Conservation (phyloP, 2,888 invertebrate genomes). For the Leptinotarsa juncta region DNA sequence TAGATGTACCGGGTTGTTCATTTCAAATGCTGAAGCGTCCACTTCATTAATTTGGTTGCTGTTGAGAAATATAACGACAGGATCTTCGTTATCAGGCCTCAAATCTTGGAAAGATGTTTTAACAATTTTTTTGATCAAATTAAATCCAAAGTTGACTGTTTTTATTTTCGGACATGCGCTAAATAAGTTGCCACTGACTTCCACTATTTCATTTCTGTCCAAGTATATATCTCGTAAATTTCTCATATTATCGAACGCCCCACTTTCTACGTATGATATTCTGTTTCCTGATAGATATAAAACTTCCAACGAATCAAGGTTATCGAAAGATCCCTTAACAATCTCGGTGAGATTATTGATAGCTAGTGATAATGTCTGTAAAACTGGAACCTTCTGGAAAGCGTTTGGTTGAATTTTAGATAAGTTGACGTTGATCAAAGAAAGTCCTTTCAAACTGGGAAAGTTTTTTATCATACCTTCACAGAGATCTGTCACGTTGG, state of each 20-base stretch:
- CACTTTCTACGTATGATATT: constrained; percentile 49
- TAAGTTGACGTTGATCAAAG: constrained; percentile 52
- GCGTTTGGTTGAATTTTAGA: constrained; percentile 50
- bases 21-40: constrained; percentile 43
- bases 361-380: constrained; percentile 51
- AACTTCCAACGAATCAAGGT: constrained; percentile 44
- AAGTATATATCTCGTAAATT: constrained; percentile 51
- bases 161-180: constrained; percentile 42
- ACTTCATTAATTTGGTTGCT: constrained; percentile 46
- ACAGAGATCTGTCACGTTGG: constrained; percentile 53
- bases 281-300: constrained; percentile 53
- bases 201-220: constrained; percentile 51
- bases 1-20: constrained; percentile 45
- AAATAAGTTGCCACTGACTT: constrained; percentile 50
- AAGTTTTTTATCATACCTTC: constrained; percentile 56
- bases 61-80: constrained; percentile 46
- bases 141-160: constrained; percentile 51
- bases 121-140: constrained; percentile 45
- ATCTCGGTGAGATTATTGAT: constrained; percentile 52
- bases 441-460: constrained; percentile 45
- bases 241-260: constrained; percentile 49
- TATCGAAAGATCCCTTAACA: constrained; percentile 48
- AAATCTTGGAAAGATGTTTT: constrained; percentile 43
- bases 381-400: constrained; percentile 51
- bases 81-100: constrained; percentile 30